Base-by-base conservation (phyloP, 1,140 invertebrate species). In the Physella acuta region DNA sequence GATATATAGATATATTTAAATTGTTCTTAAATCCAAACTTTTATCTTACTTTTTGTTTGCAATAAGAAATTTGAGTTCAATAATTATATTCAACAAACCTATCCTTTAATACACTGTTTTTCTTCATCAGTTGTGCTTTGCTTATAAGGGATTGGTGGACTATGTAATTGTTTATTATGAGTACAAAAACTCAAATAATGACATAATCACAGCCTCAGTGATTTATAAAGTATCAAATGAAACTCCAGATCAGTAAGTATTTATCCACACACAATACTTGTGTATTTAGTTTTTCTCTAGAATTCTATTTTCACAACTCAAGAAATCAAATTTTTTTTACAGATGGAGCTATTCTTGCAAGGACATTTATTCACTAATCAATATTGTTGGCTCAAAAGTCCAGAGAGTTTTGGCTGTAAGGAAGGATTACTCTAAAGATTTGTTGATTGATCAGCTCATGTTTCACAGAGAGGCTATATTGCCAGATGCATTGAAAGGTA, bases 361-460 rank as follows among this genome's bases (percentile, higher is more conserved):
- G n/a, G n/a, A n/a, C n/a, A n/a, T n/a, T n/a, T n/a, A n/a, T n/a
- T n/a, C n/a, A n/a, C n/a, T n/a, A n/a, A n/a, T n/a, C n/a, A n/a
- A n/a, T n/a, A n/a, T n/a, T n/a, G n/a, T n/a, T n/a, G n/a, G n/a
- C n/a, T n/a, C n/a, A n/a, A n/a, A n/a, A n/a, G n/a, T 76, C 16
- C 62, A 68, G 0, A 14, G 17, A 1, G 49, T 59, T 24, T 49
- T 51, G 14, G 58, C 73, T 1, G 61, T 37, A n/a, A 63, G 36
- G 4, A 31, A 65, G 31, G n/a, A n/a, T 24, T 34, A 16, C 20
- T 49, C 62, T 8, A 26, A 60, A 1, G 70, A 74, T 30, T 39
- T 71, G 20, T 72, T 56, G 36, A 56, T 78, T 59, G 74, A 78
- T 59, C 71, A 73, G 28, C 69, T 78, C 17, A 52, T 60, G 8